Evolutionary conservation across 2,797 vertebrate species (phyloP), one percentile per base, ranked within the genome.

Genomic region (Erethizon dorsatum): DNA sequence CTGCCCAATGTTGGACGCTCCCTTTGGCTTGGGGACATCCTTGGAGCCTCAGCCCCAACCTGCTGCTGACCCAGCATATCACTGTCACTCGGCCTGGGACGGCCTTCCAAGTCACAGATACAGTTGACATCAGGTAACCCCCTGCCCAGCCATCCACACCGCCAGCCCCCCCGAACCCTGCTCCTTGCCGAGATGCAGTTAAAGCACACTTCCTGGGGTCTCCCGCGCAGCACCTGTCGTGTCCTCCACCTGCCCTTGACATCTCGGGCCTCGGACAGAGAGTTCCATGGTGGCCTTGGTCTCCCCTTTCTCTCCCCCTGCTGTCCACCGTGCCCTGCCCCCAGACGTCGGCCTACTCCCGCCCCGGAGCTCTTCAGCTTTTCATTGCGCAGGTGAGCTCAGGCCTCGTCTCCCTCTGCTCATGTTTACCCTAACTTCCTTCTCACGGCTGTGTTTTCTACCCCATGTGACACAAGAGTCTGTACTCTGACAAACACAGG

Each of bases 401-500:
- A 18, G 2, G 7, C 28, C 11, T 33, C 59, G 10, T 12, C 52
- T 52, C 59, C 26, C n/a, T n/a, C 56, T 5, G 8, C 83, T 7
- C 15, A 0, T 33, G 12, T 8, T 22, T 56, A 17, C 1, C 79
- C 82, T 47, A 52, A 52, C 18, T 37, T 57, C 63, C 77, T 28
- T 56, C n/a, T 73, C 50, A 26, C 0, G 3, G 54, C 47, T 24
- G 61, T 50, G 13, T 61, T 67, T 82, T 63, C 90, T 33, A 5
- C 26, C 28, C 18, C 24, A 17, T 5, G 13, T 28, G 79, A 56
- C 79, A 9, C 2, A 2, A 28, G 57, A 61, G n/a, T 31, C 65
- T 45, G 3, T 50, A 5, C 87, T 0, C 0, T 4, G 57, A 26
- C 13, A 28, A 41, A 33, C 22, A 15, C 10, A 0, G 4, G 52